These are phyloP conservation scores for Plagiodera versicolora DNA, from an alignment of 2,888 invertebrate species.

Conservation along the genomic window DNA sequence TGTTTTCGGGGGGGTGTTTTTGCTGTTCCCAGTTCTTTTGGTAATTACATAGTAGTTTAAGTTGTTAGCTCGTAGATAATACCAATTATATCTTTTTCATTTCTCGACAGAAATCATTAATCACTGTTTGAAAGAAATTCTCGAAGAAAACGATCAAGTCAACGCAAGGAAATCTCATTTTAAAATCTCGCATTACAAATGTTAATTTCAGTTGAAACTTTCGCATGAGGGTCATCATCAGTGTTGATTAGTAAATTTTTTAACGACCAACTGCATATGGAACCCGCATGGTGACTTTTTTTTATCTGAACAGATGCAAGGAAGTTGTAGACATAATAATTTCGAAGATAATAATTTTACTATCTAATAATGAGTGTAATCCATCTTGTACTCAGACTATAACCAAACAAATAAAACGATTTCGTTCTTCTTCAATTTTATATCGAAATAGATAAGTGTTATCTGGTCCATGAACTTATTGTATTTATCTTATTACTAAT, in stretches of 20 bases:
- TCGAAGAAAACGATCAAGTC: too few species aligned
- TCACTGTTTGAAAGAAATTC: too few species aligned
- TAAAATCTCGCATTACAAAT: neutral
- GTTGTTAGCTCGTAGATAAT: too few species aligned
- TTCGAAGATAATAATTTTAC: neutral
- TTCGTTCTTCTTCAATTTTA: neutral
- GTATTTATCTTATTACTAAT: neutral
- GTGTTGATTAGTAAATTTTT: slow-evolving; percentile 3
- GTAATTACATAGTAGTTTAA: too few species aligned
- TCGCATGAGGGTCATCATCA: slow-evolving; percentile 5
- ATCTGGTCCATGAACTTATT: neutral
- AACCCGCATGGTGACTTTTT: slow-evolving; percentile 11
- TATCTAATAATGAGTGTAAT: slow-evolving; percentile 8
- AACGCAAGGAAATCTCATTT: too few species aligned
- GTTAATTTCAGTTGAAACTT: too few species aligned
- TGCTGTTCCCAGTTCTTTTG: too few species aligned
- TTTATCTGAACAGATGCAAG: slow-evolving; percentile 2
- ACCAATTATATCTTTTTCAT: too few species aligned
- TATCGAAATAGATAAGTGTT: neutral
- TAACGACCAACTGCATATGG: slow-evolving; percentile 5
- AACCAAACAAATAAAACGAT: neutral
- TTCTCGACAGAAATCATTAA: too few species aligned
- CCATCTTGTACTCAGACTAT: neutral
- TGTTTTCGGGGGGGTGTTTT: too few species aligned
- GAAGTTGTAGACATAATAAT: slow-evolving; percentile 2